These are phyloP conservation scores for Chorisops tibialis DNA, from an alignment of 2,888 invertebrate species.

Conservation along the genomic window DNA sequence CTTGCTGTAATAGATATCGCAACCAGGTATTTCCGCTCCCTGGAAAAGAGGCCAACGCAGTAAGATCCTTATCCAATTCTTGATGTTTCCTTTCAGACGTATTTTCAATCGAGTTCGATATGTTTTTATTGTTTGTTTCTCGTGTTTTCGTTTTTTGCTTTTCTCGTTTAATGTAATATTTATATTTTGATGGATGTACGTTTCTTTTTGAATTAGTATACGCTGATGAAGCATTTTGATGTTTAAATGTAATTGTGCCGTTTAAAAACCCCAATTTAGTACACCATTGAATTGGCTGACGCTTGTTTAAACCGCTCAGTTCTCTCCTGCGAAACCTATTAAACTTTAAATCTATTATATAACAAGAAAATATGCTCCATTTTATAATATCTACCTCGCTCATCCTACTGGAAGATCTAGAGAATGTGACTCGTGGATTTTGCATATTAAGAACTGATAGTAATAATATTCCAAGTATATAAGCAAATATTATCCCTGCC, in stretches of 20 bases:
- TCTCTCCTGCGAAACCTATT: constrained; percentile 41
- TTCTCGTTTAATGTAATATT: not conserved
- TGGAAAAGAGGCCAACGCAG: constrained; percentile 72
- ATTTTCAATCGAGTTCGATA: not conserved
- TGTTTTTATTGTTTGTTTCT: not conserved
- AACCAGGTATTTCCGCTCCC: constrained; percentile 87
- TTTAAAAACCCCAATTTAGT: constrained; percentile 45
- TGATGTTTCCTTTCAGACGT: not conserved
- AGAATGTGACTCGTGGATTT: constrained; percentile 46
- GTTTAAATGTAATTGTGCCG: constrained; percentile 21
- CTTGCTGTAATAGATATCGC: constrained; percentile 72
- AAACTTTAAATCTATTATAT: constrained; percentile 25
- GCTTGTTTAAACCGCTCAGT: constrained; percentile 45
- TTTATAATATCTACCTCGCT: constrained; percentile 43
- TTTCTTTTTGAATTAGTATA: constrained; percentile 23
- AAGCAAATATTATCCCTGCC: constrained; percentile 50
- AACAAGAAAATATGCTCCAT: not conserved
- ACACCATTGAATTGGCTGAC: constrained; percentile 50
- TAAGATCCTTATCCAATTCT: constrained; percentile 34
- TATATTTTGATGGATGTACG: constrained; percentile 17
- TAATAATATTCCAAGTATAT: constrained; percentile 50
- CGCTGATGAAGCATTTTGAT: not conserved
- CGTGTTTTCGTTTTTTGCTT: not conserved
- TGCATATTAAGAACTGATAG: constrained; percentile 52
- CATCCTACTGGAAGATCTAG: constrained; percentile 44